A percentile compares a stretch with the other conserved stretches of the same genome.
Conservation (phyloP, 2,888 invertebrate species). For the Ommatoiulus sabulosus region DNA sequence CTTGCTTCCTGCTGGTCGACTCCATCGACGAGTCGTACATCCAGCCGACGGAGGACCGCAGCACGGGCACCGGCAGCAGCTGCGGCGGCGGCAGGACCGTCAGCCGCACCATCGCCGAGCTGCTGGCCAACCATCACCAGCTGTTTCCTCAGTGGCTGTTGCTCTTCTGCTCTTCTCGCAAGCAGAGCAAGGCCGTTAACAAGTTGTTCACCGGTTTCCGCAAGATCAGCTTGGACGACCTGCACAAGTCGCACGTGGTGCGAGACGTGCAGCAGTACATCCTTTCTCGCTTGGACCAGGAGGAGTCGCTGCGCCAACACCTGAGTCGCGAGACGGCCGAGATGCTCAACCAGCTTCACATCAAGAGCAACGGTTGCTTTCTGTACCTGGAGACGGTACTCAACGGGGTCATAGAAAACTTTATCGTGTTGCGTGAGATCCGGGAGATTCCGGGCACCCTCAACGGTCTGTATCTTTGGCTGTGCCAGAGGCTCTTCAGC, state of each 20-base stretch:
- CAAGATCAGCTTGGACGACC: slow-evolving; percentile 91
- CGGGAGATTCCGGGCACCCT: slow-evolving; percentile 94
- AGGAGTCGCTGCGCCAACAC: slow-evolving; percentile 87
- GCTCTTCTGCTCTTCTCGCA: slow-evolving; percentile 86
- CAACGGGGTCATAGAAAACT: slow-evolving; percentile 93
- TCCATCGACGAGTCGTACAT: slow-evolving; percentile 83
- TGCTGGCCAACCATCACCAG: slow-evolving; percentile 89
- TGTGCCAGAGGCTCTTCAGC: slow-evolving; percentile 92
- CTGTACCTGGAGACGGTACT: slow-evolving; percentile 88
- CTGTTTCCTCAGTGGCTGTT: slow-evolving; percentile 93
- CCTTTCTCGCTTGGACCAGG: slow-evolving; percentile 87
- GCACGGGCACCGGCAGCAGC: slow-evolving; percentile 58
- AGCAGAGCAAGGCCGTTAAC: slow-evolving; percentile 82
- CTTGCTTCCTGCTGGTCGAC: slow-evolving; percentile 87
- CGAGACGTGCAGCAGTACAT: slow-evolving; percentile 97
- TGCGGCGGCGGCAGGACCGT: slow-evolving; percentile 62
- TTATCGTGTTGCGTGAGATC: slow-evolving; percentile 90
- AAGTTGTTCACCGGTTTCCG: slow-evolving; percentile 83
- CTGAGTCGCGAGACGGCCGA: slow-evolving; percentile 93
- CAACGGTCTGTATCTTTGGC: slow-evolving; percentile 94
- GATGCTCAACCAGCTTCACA: slow-evolving; percentile 92
- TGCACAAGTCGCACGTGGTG: slow-evolving; percentile 83
- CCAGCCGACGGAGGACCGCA: slow-evolving; percentile 57
- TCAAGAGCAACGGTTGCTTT: slow-evolving; percentile 95
- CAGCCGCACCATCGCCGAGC: slow-evolving; percentile 80